Evolutionary conservation across 2,888 invertebrate genomes (phyloP), one percentile per base, ranked within the genome.

Genomic region (Lathronympha strigana): DNA sequence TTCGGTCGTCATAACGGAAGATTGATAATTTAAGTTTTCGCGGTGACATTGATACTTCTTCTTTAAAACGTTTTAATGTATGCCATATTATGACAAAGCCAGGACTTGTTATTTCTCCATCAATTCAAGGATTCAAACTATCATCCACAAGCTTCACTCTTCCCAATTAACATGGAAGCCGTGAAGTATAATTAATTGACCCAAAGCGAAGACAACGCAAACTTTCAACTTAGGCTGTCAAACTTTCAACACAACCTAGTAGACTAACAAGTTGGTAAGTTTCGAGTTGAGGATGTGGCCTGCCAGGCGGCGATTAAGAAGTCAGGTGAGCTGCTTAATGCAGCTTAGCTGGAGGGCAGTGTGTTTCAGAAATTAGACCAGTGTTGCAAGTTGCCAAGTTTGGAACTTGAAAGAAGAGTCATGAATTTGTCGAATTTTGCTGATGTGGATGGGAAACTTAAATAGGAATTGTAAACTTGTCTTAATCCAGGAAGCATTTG

Each of bases 201-300:
- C 61, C 31, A 21, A 51, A 43, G 61, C 45, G 51, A 50, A 58
- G 63, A 64, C 64, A 45, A 53, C 43, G 57, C 45, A 45, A 57
- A 57, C 43, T 51, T 50, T 43, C 45, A 58, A 60, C 51, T 64
- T 64, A 45, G 36, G 31, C 45, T 58, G 64, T 64, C 49, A 61
- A 66, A 66, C 38, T 66, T 66, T 28, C 38, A 17, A 63, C 57
- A 28, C 60, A 60, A 60, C 54, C 64, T n/a, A 23, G 63, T 49
- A 47, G 53, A 64, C 66, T 66, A 61, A 66, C 66, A 61, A 66
- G 60, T 61, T 54, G 53, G 36, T 13, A 47, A 60, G 36, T 60
- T 60, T 23, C 21, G 33, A 50, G 53, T 53, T 60, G 0, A 25
- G 61, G 54, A 9, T 23, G 54, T 13, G 61, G 60, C 23, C 36